Base-by-base conservation (phyloP, 1,140 invertebrate species). In the Chymomyza costata region DNA sequence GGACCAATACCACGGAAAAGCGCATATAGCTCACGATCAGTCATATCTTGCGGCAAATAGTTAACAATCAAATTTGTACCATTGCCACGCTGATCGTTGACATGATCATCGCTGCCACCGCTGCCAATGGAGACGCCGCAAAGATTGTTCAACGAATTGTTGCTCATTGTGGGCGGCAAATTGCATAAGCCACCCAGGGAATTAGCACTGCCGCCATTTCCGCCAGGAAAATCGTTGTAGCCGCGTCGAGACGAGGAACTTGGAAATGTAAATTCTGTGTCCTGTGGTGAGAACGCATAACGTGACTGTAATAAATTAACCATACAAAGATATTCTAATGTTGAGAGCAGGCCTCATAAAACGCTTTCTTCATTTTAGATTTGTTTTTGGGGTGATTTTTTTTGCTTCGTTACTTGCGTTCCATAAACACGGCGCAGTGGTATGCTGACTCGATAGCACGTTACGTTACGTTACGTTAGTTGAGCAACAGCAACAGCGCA, bases 1-100 rank as follows among this genome's bases (percentile, higher is more conserved):
- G 92, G 91, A 40, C 95, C 95, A 63, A 96, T 92, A 14, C 92
- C 92, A 46, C 92, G 90, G 84, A 98, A 98, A 86, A 98, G 90
- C 46, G 91, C 91, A 82, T 92, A 93, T 21, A 98, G 89, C 70
- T 97, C 95, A 68, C 95, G 93, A 83, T 97, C 96, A 1, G 93
- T 94, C 87, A 97, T 93, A 61, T 90, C 94, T 86, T 98, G 97
- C 7, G 97, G 97, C 56, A 98, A 89, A 85, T 98, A 98, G 87
- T 98, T 98, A 65, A 98, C 93, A 55, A 98, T 98, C 51, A 98
- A 88, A 87, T 97, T 97, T 7, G 94, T 93, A 30, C 83, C 85
- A 64, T 78, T 83, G 14, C 44, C 34, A 49, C 82, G 65, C 8
- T 60, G 73, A 54, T 74, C 71, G 39, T 66, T 73, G 41, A 78